Conservation (phyloP, 2,113 vertebrate species). For the Corynorhinus townsendii region DNA sequence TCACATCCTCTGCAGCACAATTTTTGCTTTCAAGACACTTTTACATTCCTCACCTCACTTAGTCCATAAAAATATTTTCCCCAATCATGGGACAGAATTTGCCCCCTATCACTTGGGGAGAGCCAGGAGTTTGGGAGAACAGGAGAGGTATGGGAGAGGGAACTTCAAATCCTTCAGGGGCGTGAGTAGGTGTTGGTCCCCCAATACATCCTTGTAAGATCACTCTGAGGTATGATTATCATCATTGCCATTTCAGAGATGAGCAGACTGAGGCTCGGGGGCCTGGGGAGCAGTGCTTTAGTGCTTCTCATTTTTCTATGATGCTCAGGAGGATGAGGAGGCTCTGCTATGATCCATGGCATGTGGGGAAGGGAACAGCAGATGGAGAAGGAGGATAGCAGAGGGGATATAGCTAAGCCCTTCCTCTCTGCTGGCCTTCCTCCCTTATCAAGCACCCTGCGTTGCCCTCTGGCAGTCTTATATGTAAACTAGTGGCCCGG, state of each 20-base stretch:
- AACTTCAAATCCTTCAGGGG: not conserved
- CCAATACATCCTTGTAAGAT: not conserved
- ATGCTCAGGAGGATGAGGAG: not conserved
- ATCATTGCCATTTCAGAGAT: not conserved
- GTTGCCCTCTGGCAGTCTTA: not conserved
- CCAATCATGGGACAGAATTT: not conserved
- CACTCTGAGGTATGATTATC: not conserved
- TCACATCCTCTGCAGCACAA: not conserved
- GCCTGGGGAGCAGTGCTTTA: not conserved
- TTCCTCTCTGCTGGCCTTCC: not conserved
- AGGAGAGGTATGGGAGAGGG: not conserved
- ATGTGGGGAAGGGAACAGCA: no score
- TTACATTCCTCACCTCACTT: not conserved
- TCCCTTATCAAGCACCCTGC: not conserved
- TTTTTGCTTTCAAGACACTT: slow-evolving; percentile 28
- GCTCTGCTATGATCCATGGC: not conserved
- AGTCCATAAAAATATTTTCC: not conserved
- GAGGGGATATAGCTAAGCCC: not conserved
- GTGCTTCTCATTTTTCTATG: not conserved
- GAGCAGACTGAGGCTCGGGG: not conserved
- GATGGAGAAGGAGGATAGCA: not conserved
- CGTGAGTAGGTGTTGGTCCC: not conserved
- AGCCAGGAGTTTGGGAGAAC: no score
- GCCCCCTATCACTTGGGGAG: not conserved
- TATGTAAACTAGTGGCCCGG: no score